Percentiles rank a stretch among this genome's conserved stretches.
Evolutionary conservation across 2,888 invertebrate species (phyloP).

Genomic region (Catocala nupta): DNA sequence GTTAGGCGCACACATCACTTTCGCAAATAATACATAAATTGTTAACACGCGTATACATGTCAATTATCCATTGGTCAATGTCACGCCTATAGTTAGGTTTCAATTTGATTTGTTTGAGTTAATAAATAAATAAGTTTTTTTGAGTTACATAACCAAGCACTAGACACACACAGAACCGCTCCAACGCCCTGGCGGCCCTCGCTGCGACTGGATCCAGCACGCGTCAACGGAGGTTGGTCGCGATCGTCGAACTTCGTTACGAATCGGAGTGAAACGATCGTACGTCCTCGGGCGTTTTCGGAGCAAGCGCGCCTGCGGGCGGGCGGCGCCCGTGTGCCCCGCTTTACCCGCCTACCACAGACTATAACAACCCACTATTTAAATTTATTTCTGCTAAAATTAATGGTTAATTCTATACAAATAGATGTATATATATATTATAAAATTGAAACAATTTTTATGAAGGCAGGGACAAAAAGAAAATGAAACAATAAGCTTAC

Average conservation of each 20-base stretch:
- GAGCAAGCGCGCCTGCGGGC: constrained; percentile 85
- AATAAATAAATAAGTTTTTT: constrained; percentile 84
- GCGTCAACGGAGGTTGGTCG: constrained; percentile 82
- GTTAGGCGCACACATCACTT: constrained; percentile 82
- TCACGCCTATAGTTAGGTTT: constrained; percentile 52
- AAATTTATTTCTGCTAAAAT: constrained; percentile 72
- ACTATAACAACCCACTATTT: constrained; percentile 72
- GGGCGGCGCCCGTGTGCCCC: constrained; percentile 78
- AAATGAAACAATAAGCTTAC: constrained; percentile 14
- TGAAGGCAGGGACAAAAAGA: constrained; percentile 10
- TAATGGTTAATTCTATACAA: constrained; percentile 54
- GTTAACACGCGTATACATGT: constrained; percentile 31
- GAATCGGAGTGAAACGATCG: constrained; percentile 84
- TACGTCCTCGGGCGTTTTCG: constrained; percentile 81
- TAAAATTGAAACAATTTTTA: constrained; percentile 29
- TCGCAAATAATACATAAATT: constrained; percentile 64
- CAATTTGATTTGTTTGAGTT: constrained; percentile 72
- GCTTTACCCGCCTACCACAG: constrained; percentile 69
- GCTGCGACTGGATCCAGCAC: constrained; percentile 84
- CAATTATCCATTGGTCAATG: constrained; percentile 50
- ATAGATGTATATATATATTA: constrained; percentile 26
- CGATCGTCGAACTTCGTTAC: constrained; percentile 85
- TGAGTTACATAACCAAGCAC: constrained; percentile 85
- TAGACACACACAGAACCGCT: constrained; percentile 75
- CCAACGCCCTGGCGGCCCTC: constrained; percentile 83